These are phyloP conservation scores for Phymanthus crucifer DNA, from an alignment of 92 coral and sea anemone species.

Conservation along the genomic window DNA sequence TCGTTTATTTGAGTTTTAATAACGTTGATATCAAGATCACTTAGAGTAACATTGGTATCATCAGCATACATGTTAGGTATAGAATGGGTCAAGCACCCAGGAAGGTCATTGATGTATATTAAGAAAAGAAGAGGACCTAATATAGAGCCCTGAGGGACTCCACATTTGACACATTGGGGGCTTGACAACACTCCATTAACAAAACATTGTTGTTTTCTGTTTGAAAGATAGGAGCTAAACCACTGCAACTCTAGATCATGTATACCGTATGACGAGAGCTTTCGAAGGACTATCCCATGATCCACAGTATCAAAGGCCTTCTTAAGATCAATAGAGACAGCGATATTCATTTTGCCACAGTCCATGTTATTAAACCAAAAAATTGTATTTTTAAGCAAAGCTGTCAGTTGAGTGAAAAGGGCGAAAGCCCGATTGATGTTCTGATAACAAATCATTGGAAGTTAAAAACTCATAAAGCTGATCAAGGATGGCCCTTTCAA, in stretches of 20 bases:
- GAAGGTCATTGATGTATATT: too few species aligned
- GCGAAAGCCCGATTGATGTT: constrained; percentile 6
- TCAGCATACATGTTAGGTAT: too few species aligned
- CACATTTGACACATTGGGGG: too few species aligned
- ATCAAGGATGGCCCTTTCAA: too few species aligned
- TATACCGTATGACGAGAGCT: neutral
- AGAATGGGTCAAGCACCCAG: too few species aligned
- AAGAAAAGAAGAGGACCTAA: too few species aligned
- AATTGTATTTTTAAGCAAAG: constrained; percentile 3
- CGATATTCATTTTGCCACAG: neutral
- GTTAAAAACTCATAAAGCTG: too few species aligned
- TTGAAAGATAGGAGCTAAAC: neutral
- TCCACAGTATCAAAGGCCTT: constrained; percentile 18
- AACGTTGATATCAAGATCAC: too few species aligned
- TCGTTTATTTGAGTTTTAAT: too few species aligned
- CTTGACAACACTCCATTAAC: neutral
- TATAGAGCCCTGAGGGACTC: too few species aligned
- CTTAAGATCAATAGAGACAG: neutral
- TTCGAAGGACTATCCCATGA: neutral
- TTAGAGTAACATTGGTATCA: too few species aligned
- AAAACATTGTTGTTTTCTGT: neutral
- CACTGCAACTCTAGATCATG: neutral
- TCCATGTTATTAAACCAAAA: constrained; percentile 11
- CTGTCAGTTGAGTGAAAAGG: constrained; percentile 8
- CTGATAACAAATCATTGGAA: neutral